Percentiles rank a stretch among this genome's conserved stretches.
Conservation (phyloP, 1,140 invertebrate species). For the Mercenaria mercenaria region DNA sequence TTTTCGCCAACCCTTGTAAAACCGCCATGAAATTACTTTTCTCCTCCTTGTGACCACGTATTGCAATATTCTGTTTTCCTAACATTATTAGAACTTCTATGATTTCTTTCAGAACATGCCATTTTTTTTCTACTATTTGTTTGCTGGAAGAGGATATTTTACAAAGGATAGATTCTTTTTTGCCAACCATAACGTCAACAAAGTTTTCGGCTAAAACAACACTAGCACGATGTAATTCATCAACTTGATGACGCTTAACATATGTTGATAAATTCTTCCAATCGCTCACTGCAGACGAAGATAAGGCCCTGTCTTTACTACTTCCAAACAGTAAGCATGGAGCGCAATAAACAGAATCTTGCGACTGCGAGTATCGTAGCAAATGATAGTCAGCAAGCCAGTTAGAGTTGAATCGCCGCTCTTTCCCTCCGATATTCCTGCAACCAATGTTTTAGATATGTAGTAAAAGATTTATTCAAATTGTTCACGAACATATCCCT, state of each 20-base stretch:
- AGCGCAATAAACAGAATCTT: too few relatives aligned
- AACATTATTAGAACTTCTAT: conserved; percentile 47
- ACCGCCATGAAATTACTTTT: conserved; percentile 63
- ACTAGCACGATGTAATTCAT: too few relatives aligned
- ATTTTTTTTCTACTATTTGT: not conserved
- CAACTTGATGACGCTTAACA: too few relatives aligned
- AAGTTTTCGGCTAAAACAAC: too few relatives aligned
- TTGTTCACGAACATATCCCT: conserved; percentile 11
- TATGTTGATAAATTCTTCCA: too few relatives aligned
- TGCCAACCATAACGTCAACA: not conserved
- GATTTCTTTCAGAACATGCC: not conserved
- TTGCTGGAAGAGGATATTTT: not conserved
- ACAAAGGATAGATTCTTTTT: not conserved
- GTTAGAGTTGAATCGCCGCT: too few relatives aligned
- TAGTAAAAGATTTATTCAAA: conserved; percentile 11
- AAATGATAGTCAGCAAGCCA: too few relatives aligned
- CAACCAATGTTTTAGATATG: not conserved
- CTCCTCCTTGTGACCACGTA: conserved; percentile 59
- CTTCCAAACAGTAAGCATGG: too few relatives aligned
- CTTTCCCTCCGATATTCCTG: too few relatives aligned
- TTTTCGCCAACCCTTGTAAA: not conserved
- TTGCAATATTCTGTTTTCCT: conserved; percentile 52
- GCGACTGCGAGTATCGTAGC: too few relatives aligned
- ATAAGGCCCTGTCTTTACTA: too few relatives aligned
- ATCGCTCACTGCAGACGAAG: too few relatives aligned